Evolutionary conservation across 1,140 invertebrate species (phyloP).

Genomic region (Tetramorium alpestre): DNA sequence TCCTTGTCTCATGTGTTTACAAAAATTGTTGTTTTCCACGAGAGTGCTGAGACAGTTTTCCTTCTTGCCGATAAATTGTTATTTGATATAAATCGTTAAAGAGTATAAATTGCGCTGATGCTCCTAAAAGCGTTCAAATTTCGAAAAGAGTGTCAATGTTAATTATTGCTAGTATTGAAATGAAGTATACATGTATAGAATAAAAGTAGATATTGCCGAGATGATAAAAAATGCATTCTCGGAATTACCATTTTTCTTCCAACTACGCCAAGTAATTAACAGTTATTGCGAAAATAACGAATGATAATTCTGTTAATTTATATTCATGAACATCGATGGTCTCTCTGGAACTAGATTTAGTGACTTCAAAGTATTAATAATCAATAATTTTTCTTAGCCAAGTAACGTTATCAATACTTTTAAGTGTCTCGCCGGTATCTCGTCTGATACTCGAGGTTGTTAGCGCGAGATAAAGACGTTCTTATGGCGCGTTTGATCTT

Average conservation of each 20-base stretch:
- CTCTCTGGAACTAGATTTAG: neutral
- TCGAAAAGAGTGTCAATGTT: neutral
- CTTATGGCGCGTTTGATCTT: constrained; percentile 18
- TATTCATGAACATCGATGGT: neutral
- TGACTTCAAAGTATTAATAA: constrained; percentile 2
- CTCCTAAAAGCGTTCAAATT: neutral
- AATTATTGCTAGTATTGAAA: neutral
- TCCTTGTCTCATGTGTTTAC: neutral
- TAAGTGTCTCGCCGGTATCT: neutral
- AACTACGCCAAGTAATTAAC: constrained; percentile 7
- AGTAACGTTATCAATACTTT: neutral
- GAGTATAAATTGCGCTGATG: neutral
- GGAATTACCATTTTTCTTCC: neutral
- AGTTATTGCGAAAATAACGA: neutral
- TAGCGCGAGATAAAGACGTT: constrained; percentile 14
- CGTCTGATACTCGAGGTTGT: neutral
- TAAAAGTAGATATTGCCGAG: neutral
- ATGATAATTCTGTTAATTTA: neutral
- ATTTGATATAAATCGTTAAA: neutral
- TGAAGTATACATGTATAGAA: neutral
- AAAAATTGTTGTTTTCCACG: neutral
- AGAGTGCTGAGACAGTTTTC: neutral
- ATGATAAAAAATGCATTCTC: neutral
- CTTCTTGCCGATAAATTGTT: neutral
- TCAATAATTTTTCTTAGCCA: constrained; percentile 11